A percentile compares a stretch with the other conserved stretches of the same genome.
Evolutionary conservation across 2,888 invertebrate species (phyloP).

Genomic region (Balanococcus diminutus): DNA sequence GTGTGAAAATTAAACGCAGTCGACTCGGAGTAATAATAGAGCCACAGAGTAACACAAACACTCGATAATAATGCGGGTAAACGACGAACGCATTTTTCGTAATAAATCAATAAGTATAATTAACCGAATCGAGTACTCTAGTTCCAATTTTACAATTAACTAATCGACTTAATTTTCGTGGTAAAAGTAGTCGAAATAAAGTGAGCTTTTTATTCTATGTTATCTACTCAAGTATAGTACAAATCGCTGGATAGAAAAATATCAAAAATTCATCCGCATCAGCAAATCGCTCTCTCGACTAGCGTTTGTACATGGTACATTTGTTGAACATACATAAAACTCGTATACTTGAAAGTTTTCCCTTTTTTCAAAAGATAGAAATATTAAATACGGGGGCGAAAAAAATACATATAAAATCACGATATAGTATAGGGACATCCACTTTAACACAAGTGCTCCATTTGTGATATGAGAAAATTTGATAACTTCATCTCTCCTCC

Average conservation of each 20-base stretch:
- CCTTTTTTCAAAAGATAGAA: neutral
- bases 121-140: neutral
- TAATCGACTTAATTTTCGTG: neutral
- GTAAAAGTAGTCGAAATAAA: too few relatives aligned
- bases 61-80: constrained; percentile 9
- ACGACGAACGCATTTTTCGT: neutral
- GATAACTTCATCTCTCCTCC: constrained; percentile 8
- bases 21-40: neutral
- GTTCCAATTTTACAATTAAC: neutral
- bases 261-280: constrained; percentile 5
- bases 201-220: too few relatives aligned
- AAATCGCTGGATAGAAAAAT: neutral
- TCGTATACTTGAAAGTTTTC: neutral
- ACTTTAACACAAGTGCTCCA: constrained; percentile 33
- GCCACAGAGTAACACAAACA: neutral
- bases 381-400: neutral
- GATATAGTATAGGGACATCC: neutral
- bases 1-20: constrained; percentile 16
- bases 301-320: too few relatives aligned
- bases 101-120: constrained; percentile 21
- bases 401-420: neutral
- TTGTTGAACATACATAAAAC: neutral
- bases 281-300: neutral
- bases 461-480: constrained; percentile 34
- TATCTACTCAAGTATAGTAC: too few relatives aligned